Base-by-base conservation (phyloP, 1,140 invertebrate genomes). In the Idris sp. region DNA sequence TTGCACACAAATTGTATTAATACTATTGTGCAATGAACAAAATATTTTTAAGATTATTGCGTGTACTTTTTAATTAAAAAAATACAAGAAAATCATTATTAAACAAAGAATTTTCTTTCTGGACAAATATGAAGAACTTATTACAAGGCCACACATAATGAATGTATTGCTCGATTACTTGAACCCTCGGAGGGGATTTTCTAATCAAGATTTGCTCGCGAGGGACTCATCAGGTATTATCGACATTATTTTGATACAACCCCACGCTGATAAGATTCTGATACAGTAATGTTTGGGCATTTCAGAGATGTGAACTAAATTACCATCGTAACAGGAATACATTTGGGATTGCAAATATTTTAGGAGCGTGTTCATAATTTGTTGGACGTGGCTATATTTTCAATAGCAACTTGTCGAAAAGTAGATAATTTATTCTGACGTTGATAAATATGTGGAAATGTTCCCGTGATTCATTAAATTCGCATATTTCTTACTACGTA, bases 171-270 rank as follows among this genome's bases (percentile, higher is more conserved):
- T 61, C 61, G 65, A 69, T 69, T 61, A 69, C 54, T 59, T 46
- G 28, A 16, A 9, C 8, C 61, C 54, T 69, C 65, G 46, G 19
- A 53, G 25, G 65, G 54, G 54, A 69, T 53, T 61, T 59, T 38
- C 48, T 30, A 31, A 53, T 36, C 65, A 61, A 51, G 65, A 69
- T 69, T 59, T 16, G 7, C 46, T 59, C 65, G 35, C 65, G 9
- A 61, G 65, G 54, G 65, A 59, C 65, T 69, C 65, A 69, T 69
- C 48, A 61, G 65, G 54, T 53, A 53, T 69, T 69, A 69, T 69
- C 54, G 65, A 61, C 54, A 49, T 69, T 69, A 69, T 59, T 59
- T 69, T 69, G 65, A 69, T 61, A 69, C 64, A 59, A 40, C 22
- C n/a, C 30, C 19, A 36, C 53, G 18, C 36, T 46, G 65, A 59